These are phyloP conservation scores for Glyphotaelius pellucidus DNA, from an alignment of 2,888 invertebrate species.

Conservation along the genomic window DNA sequence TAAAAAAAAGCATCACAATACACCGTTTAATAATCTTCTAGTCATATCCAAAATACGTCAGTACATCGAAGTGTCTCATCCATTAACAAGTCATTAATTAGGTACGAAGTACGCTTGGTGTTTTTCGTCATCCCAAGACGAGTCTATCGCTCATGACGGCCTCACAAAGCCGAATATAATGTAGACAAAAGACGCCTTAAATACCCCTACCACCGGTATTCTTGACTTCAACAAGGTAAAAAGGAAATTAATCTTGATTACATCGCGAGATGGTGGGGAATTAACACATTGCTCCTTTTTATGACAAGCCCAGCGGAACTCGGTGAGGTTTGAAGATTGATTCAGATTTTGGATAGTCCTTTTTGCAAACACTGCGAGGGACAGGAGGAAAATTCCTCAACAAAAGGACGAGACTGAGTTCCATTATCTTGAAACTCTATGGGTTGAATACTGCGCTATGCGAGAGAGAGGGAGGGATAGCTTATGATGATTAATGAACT, in stretches of 20 bases:
- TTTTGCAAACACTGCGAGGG: conserved; percentile 59
- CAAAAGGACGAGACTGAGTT: conserved; percentile 48
- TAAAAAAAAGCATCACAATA: conserved; percentile 12
- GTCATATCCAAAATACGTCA: neutral
- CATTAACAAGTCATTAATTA: conserved; percentile 66
- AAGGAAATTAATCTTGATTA: conserved; percentile 19
- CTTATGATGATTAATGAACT: conserved; percentile 63
- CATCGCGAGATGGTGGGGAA: neutral
- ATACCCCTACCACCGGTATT: conserved; percentile 14
- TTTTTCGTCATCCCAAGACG: conserved; percentile 56
- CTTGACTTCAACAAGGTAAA: neutral
- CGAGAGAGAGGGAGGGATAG: conserved; percentile 28
- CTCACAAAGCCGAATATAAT: conserved; percentile 59
- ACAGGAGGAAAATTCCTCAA: conserved; percentile 51
- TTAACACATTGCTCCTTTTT: conserved; percentile 25
- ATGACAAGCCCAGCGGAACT: neutral
- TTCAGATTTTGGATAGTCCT: conserved; percentile 51
- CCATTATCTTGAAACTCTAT: conserved; percentile 42
- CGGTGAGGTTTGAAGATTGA: conserved; percentile 26
- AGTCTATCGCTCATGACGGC: conserved; percentile 57
- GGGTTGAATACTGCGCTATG: conserved; percentile 19
- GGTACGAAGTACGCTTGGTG: conserved; percentile 56
- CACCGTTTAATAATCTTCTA: neutral
- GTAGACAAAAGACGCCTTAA: conserved; percentile 64
- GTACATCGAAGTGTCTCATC: conserved; percentile 52